Base-by-base conservation (phyloP, 2,888 invertebrate genomes). In the Dexiosoma caninum region DNA sequence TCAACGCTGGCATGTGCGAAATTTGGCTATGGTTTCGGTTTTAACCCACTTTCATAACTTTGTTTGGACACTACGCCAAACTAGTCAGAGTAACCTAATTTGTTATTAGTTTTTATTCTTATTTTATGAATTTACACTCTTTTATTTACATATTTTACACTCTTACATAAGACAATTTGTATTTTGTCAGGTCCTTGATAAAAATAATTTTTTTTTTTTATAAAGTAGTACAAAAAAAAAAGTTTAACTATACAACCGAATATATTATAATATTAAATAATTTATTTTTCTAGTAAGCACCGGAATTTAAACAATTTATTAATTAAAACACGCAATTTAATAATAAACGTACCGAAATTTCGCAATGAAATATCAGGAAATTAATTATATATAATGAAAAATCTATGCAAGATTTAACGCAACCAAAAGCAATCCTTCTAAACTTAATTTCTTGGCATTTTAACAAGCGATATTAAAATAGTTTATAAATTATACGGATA, bases 281-380 rank as follows among this genome's bases (percentile, higher is more conserved):
- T 67, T 75, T 67, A 75, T 75, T 75, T 75, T 75, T 75, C 59
- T 67, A 75, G 23, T 49, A 67, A 67, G 75, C 75, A 75, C 75
- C 75, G 75, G 67, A 75, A 75, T 75, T 67, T 40, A 59, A 66
- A 67, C 0, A 57, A 37, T 23, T 35, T 46, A 42, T 42, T 44
- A 53, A 53, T 12, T 51, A 59, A 37, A 40, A 66, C 19, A 67
- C 32, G 21, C n/a, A 46, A 74, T 40, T 60, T 30, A 51, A 27
- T 5, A 32, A 64, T 19, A 37, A 44, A 55, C 12, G 14, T 44
- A 74, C 23, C 55, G 57, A 70, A 60, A 82, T 66, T 44, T 72
- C 62, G 51, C 14, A 27, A 62, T 70, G 35, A 71, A 78, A 64
- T 42, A 35, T 7, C 30, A 42, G 5, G 16, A 57, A 12, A 55